These are phyloP conservation scores for Elgaria multicarinata DNA, from an alignment of 2,113 vertebrate species.

Conservation along the genomic window DNA sequence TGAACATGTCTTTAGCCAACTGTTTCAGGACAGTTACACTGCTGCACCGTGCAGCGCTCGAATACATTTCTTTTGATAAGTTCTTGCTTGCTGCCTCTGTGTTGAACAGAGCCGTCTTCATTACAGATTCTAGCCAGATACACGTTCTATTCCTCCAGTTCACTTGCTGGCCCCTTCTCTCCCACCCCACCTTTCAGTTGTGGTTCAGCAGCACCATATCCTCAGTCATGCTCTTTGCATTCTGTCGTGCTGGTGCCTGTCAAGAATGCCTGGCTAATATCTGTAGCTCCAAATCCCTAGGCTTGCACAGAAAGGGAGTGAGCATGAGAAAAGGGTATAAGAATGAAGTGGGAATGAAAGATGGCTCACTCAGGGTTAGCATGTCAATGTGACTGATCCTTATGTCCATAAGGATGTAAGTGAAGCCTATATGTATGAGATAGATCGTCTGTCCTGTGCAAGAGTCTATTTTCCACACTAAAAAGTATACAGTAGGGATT, in stretches of 20 bases:
- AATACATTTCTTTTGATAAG: background rate
- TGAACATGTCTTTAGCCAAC: background rate
- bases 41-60: background rate
- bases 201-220: constrained; percentile 24
- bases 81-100: background rate
- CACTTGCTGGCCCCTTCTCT: constrained; percentile 29
- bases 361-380: background rate
- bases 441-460: background rate
- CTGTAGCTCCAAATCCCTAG: background rate
- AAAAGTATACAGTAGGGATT: background rate
- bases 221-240: constrained; percentile 26
- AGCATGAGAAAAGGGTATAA: background rate
- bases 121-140: background rate
- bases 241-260: constrained; percentile 16
- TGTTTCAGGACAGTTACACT: fast-evolving
- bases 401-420: no score
- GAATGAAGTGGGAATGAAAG: fast-evolving
- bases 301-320: background rate
- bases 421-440: background rate
- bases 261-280: constrained; percentile 11
- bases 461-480: background rate
- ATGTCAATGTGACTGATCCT: background rate
- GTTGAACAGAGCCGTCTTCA: fast-evolving
- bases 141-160: constrained; percentile 44
- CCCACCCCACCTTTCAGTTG: constrained; percentile 20